Conservation (phyloP, 2,113 vertebrate species). For the Ceratotherium simum region DNA sequence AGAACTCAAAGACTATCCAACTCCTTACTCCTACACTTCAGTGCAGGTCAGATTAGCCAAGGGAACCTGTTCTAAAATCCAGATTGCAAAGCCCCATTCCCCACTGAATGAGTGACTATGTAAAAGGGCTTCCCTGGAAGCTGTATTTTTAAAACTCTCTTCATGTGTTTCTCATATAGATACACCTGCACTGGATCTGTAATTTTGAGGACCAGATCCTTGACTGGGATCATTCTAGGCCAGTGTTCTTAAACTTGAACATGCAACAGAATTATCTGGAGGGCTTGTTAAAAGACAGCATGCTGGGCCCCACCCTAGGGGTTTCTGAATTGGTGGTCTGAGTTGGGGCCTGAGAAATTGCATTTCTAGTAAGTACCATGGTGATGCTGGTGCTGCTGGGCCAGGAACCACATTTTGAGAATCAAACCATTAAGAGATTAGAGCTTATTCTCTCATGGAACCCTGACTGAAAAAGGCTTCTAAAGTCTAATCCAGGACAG, state of each 20-base stretch:
- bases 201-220: neutral
- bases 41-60: neutral
- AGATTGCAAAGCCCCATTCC: neutral
- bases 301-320: neutral
- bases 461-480: neutral
- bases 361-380: neutral
- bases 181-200: fast-evolving
- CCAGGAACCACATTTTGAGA: neutral
- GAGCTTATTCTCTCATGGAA: neutral
- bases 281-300: neutral
- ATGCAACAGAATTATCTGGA: neutral
- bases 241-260: neutral
- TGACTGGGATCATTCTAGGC: neutral
- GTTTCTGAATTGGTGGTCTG: neutral
- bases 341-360: neutral
- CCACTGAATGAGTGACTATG: neutral
- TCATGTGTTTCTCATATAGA: neutral
- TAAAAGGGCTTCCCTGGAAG: neutral
- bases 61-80: neutral
- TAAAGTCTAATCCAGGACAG: neutral
- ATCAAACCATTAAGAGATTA: neutral
- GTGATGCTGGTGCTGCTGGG: neutral
- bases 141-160: neutral
- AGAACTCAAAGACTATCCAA: neutral
- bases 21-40: neutral